Conservation (phyloP, 2,888 invertebrate species). For the Euphydryas editha region DNA sequence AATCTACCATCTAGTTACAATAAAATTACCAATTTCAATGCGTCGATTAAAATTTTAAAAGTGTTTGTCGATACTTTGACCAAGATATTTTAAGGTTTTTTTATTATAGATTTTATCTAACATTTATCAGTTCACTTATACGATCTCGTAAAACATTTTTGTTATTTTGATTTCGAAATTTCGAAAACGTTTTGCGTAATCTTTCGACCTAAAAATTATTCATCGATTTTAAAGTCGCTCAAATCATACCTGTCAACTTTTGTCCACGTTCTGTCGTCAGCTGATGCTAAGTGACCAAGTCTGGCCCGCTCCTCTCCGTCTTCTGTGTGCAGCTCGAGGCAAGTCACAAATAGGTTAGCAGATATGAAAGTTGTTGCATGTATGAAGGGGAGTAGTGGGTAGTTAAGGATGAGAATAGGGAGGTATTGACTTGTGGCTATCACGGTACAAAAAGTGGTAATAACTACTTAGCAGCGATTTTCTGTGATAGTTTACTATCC, state of each 20-base stretch:
- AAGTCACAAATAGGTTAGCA: too few species aligned
- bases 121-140: neutral
- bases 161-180: slow-evolving; percentile 26
- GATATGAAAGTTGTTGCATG: too few species aligned
- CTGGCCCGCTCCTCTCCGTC: too few species aligned
- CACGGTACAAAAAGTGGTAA: too few species aligned
- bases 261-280: neutral
- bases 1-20: slow-evolving; percentile 40
- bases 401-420: too few species aligned
- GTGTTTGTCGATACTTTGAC: slow-evolving; percentile 50
- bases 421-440: too few species aligned
- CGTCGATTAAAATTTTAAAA: slow-evolving; percentile 32
- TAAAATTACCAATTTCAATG: slow-evolving; percentile 52
- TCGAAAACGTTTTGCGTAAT: slow-evolving; percentile 12
- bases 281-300: too few species aligned
- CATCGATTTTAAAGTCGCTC: neutral
- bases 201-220: slow-evolving; percentile 22
- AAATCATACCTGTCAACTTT: neutral
- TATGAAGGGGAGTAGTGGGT: too few species aligned
- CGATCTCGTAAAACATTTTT: slow-evolving; percentile 26
- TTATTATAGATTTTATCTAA: slow-evolving; percentile 18
- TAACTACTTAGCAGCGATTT: too few species aligned
- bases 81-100: slow-evolving; percentile 47
- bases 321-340: too few species aligned
- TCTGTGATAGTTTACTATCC: too few species aligned